Evolutionary conservation across 2,797 vertebrate genomes (phyloP), one percentile per base, ranked within the genome.

Genomic region (Acanthiza pusilla): DNA sequence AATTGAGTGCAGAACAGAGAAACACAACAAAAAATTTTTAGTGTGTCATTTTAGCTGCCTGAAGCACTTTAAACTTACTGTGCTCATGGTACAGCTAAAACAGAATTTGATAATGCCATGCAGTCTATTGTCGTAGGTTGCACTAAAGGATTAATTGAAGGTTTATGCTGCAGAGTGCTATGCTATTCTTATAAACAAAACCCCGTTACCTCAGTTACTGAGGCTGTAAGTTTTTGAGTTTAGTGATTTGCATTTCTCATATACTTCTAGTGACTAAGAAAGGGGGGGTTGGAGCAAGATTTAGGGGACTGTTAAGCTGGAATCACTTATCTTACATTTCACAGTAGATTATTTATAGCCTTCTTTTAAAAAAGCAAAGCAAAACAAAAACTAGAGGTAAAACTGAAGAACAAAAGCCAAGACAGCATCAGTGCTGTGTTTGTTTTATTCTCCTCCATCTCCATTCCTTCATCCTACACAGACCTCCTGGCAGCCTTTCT

Each of bases 131-230:
- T 89, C 0, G 22, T 13, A 62, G 93, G 87, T 62, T 95, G 78
- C 72, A 91, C 92, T 55, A 90, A 88, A 96, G 38, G 62, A 96
- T 96, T 96, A 97, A 97, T 83, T 96, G 85, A 86, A 91, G 92
- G 90, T 93, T 97, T 96, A 77, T 89, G 85, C 82, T 89, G 87
- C 88, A 94, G 86, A 94, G 53, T 72, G 71, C 14, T 92, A 62
- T 94, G 84, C 65, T 97, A 75, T 88, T 96, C 79, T 96, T 85
- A 89, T 66, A 97, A 96, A 94, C 57, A 96, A 94, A 94, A 85
- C 34, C 48, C 72, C 0, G 32, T 96, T 97, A 94, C 95, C 94
- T 95, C 94, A 92, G 82, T 94, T 96, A 96, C 84, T 82, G 91
- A 92, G 83, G 80, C 84, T 88, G 14, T 18, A 96, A 94, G 76